These are phyloP conservation scores for Aphidius gifuensis DNA, from an alignment of 1,140 invertebrate species.

Conservation along the genomic window DNA sequence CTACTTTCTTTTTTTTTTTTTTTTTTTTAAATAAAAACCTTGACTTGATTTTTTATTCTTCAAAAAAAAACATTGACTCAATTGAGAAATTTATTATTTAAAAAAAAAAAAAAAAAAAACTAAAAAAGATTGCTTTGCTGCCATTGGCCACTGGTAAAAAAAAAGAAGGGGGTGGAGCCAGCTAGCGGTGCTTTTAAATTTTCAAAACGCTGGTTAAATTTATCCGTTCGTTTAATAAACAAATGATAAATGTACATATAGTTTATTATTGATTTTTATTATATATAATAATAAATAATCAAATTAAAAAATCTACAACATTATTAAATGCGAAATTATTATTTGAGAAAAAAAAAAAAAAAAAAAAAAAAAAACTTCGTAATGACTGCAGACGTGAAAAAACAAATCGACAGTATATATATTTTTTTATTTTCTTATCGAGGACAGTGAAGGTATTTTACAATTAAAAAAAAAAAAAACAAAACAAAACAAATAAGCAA, in stretches of 20 bases:
- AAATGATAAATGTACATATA: too few relatives aligned
- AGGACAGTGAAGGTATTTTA: too few relatives aligned
- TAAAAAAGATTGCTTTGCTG: constrained; percentile 50
- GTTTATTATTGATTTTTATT: too few relatives aligned
- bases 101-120: constrained; percentile 34
- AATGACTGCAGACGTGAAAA: constrained; percentile 18
- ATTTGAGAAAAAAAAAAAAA: constrained; percentile 21
- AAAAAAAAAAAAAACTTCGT: constrained; percentile 23
- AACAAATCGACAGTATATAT: background rate
- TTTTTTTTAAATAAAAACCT: constrained; percentile 5
- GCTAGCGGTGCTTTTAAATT: constrained; percentile 48
- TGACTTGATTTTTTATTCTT: too few relatives aligned
- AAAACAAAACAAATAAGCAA: constrained; percentile 11
- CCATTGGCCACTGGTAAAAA: constrained; percentile 50
- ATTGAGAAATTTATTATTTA: background rate
- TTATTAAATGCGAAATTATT: constrained; percentile 18
- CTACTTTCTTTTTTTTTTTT: constrained; percentile 9
- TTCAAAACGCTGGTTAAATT: constrained; percentile 42
- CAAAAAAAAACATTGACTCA: too few relatives aligned
- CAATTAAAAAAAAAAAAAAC: constrained; percentile 14
- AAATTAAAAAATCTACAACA: constrained; percentile 1
- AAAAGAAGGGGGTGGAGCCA: constrained; percentile 56
- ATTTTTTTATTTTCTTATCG: constrained; percentile 3
- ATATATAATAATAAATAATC: background rate
- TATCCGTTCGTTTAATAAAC: constrained; percentile 38